Percentiles rank a stretch among this genome's conserved stretches.
phyloP scores from a whole-genome alignment of 2,797 vertebrate species.

The Coccyzus lansbergi region DNA sequence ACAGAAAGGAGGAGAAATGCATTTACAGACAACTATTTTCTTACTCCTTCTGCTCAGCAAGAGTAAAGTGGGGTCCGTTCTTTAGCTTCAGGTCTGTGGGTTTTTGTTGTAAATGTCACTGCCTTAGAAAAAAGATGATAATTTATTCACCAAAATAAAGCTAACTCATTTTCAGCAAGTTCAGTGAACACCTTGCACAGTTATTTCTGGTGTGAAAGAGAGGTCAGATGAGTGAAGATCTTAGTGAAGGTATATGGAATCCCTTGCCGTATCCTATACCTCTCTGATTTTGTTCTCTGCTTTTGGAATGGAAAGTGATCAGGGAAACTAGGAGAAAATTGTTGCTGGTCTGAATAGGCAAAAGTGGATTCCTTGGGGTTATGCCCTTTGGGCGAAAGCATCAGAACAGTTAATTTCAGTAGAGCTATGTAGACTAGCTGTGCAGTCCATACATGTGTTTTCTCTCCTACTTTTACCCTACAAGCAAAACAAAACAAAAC shows the following conservation, averaged over 20 bases:
- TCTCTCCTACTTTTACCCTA: background rate
- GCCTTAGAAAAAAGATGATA: background rate
- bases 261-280: background rate
- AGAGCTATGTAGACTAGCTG: background rate
- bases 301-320: background rate
- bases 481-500: background rate
- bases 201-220: background rate
- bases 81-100: fast-evolving
- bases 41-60: background rate
- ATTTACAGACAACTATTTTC: background rate
- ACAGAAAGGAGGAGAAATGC: background rate
- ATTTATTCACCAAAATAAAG: background rate
- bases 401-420: background rate
- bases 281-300: background rate
- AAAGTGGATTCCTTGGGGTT: background rate
- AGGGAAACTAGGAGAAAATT: background rate
- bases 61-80: background rate
- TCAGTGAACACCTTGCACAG: background rate
- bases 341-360: background rate
- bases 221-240: background rate
- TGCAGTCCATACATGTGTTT: background rate
- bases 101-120: background rate
- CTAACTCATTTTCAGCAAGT: background rate
- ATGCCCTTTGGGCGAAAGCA: background rate
- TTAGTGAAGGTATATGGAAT: background rate